Evolutionary conservation across 2,888 invertebrate genomes (phyloP), one percentile per base, ranked within the genome.

Genomic region (Pollenia angustigena): DNA sequence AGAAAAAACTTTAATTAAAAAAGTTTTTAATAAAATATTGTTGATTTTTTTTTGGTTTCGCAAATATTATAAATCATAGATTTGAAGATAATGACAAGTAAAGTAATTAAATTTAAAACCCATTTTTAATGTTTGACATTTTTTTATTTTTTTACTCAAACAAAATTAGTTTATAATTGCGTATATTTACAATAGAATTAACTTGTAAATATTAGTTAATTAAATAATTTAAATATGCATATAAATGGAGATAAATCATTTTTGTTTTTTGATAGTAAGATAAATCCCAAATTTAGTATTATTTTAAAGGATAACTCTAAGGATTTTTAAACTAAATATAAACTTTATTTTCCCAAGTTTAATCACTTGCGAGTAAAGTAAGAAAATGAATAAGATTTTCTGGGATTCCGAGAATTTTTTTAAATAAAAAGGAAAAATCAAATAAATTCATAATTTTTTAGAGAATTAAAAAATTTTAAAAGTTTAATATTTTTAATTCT

Each of bases 1-100:
- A 48, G n/a, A 81, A 72, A 74, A 68, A 32, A 74, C 16, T 60
- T 69, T 76, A 76, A 76, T 76, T 76, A 82, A 82, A 75, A 60
- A 82, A 69, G 48, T 81, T 81, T 68, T 40, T 66, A 44, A 11
- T 10, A 54, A 69, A 14, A 56, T 8, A 12, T 23, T 23, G 23
- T 23, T 23, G 23, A 23, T 32, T 50, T 62, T 50, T 18, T 66
- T 40, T 58, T 48, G 11, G 0, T 10, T 71, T 52, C 14, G 32
- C 32, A 32, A 32, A 40, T 48, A 46, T 54, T 23, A 60, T 54
- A 80, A 72, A 72, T 80, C 80, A 66, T 23, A 81, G 40, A 82
- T 69, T 60, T 52, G 50, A n/a, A 75, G 52, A 54, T 62, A 76
- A 62, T 71, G 71, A 78, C 71, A 83, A 71, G 56, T 54, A 83